Conservation (phyloP, 2,113 vertebrate species). For the Thryonomys swinderianus region DNA sequence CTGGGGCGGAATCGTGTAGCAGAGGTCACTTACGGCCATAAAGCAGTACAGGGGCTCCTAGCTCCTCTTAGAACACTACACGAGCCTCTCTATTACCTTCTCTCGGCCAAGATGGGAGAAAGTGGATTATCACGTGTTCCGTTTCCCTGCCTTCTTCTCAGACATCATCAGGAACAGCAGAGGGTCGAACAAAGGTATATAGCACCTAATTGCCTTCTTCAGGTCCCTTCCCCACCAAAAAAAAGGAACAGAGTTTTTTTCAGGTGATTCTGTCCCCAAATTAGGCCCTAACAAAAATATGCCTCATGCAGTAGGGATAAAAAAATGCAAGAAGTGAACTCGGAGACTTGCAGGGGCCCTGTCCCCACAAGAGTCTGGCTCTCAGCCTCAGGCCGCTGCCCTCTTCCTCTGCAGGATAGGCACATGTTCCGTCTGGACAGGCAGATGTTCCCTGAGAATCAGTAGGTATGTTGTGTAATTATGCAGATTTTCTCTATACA, state of each 20-base stretch:
- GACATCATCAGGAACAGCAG: background rate
- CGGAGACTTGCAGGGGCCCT: background rate
- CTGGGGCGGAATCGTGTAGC: background rate
- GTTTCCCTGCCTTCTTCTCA: background rate
- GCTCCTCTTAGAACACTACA: background rate
- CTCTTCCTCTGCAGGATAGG: background rate
- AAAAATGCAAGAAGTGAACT: background rate
- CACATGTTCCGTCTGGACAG: constrained; percentile 18
- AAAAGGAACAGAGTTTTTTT: background rate
- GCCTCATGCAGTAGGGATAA: background rate
- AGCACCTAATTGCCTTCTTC: background rate
- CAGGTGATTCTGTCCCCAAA: background rate
- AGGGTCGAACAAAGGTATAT: background rate
- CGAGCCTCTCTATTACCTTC: background rate
- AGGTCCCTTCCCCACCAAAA: background rate
- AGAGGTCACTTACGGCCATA: background rate
- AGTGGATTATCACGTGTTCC: background rate
- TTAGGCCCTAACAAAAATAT: background rate
- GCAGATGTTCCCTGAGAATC: background rate
- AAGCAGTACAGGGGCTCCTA: background rate
- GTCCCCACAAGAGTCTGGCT: background rate
- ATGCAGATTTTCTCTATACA: background rate
- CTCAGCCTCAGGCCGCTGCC: background rate
- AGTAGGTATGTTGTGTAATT: background rate
- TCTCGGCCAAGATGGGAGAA: background rate